Percentiles rank a stretch among this genome's conserved stretches.
Evolutionary conservation across 2,113 vertebrate species (phyloP).

Genomic region (Microtus pennsylvanicus): DNA sequence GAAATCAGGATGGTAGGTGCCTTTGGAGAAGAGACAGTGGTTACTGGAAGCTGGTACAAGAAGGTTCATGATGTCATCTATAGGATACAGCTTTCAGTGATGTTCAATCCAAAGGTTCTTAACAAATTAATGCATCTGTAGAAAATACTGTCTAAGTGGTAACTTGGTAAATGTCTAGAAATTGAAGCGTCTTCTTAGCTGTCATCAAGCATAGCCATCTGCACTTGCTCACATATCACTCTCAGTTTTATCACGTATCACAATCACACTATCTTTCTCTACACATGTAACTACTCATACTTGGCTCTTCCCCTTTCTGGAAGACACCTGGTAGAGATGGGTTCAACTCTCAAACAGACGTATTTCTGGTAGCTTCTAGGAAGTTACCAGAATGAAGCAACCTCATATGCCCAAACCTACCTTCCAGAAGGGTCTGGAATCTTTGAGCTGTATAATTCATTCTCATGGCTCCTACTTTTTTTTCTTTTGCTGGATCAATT

Average conservation of each 20-base stretch:
- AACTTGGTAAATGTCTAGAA: not conserved
- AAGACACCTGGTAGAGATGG: not conserved
- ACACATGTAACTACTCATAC: not conserved
- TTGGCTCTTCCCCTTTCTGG: not conserved
- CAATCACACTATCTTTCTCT: not conserved
- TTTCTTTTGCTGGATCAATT: constrained; percentile 12
- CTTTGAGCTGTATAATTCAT: constrained; percentile 35
- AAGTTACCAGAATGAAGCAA: not conserved
- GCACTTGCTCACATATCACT: not conserved
- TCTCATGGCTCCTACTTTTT: not conserved
- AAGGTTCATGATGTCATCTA: not conserved
- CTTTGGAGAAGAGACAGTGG: not conserved
- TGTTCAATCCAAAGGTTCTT: not conserved
- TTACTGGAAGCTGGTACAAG: not conserved
- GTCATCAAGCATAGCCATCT: not conserved
- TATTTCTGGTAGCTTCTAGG: not conserved
- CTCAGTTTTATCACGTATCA: not conserved
- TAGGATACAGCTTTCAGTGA: not conserved
- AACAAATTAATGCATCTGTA: not conserved
- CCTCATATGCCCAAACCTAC: not conserved
- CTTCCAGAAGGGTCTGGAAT: not conserved
- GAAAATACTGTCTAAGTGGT: not conserved
- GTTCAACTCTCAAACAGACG: not conserved
- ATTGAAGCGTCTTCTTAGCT: not conserved
- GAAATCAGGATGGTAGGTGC: not conserved